These are phyloP conservation scores for Psilopsiagon aurifrons DNA, from an alignment of 2,113 vertebrate species.

Conservation along the genomic window DNA sequence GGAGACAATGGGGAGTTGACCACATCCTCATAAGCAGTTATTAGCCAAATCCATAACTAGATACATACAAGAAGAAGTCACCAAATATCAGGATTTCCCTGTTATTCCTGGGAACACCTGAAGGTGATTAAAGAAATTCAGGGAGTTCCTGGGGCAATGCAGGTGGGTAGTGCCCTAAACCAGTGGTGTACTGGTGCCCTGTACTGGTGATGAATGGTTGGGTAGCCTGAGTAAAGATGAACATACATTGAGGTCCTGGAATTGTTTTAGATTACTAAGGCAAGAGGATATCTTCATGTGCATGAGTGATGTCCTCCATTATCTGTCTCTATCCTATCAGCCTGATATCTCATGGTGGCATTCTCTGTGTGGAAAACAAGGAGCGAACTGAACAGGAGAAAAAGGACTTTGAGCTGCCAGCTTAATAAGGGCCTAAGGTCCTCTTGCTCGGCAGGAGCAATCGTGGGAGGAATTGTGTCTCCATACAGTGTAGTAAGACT, in stretches of 20 bases:
- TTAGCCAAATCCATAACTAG: background rate
- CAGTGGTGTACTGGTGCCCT: background rate
- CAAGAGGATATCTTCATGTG: background rate
- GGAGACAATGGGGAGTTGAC: background rate
- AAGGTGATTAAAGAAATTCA: background rate
- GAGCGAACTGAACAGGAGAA: background rate
- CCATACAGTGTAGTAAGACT: background rate
- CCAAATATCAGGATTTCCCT: background rate
- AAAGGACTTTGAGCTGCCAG: background rate
- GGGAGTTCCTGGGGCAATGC: background rate
- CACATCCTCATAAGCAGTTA: background rate
- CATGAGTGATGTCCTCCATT: background rate
- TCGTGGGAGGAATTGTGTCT: background rate
- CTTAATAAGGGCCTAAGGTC: background rate
- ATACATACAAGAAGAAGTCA: background rate
- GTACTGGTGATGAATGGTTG: background rate
- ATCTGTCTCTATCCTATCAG: background rate
- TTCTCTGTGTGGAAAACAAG: background rate
- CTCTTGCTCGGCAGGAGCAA: background rate
- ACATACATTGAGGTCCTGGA: background rate
- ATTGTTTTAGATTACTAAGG: background rate
- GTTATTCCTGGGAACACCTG: background rate
- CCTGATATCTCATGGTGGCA: background rate
- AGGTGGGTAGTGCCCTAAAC: background rate
- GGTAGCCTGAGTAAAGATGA: background rate